Conservation (phyloP, 2,797 vertebrate genomes). For the Brotula barbata region DNA sequence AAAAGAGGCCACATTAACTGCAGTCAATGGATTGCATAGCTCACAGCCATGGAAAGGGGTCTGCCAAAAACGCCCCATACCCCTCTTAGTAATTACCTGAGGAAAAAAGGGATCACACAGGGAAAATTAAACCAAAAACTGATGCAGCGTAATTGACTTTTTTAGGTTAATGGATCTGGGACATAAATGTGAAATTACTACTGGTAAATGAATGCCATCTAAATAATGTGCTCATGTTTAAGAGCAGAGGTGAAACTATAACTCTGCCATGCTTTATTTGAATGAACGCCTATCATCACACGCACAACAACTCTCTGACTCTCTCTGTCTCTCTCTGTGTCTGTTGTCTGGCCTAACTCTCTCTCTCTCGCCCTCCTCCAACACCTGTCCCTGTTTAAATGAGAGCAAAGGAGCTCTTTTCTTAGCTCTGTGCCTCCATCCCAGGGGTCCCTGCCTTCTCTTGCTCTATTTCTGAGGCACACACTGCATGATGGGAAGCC, state of each 20-base stretch:
- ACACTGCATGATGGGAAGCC: constrained; percentile 75
- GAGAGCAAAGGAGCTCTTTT: constrained; percentile 82
- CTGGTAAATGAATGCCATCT: constrained; percentile 31
- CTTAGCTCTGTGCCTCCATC: constrained; percentile 77
- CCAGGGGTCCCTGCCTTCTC: constrained; percentile 75
- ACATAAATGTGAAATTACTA: constrained; percentile 28
- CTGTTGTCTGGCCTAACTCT: constrained; percentile 58
- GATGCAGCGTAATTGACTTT: constrained; percentile 51
- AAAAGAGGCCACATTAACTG: constrained; percentile 24
- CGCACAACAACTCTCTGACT: constrained; percentile 3
- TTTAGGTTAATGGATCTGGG: constrained; percentile 55
- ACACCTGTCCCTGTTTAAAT: constrained; percentile 82
- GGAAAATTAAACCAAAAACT: constrained; percentile 53
- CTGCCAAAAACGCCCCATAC: constrained; percentile 12
- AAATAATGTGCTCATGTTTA: constrained; percentile 13
- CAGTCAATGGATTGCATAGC: constrained; percentile 20
- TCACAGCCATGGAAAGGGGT: constrained; percentile 3
- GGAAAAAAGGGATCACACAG: constrained; percentile 21
- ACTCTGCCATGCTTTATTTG: constrained; percentile 28
- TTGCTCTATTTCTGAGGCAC: constrained; percentile 78
- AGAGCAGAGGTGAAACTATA: constrained; percentile 31
- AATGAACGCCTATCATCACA: constrained; percentile 19
- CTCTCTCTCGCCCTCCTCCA: constrained; percentile 63
- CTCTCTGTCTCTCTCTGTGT: constrained; percentile 14
- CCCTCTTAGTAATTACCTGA: constrained; percentile 45